Percentiles rank a stretch among this genome's conserved stretches.
These are phyloP conservation scores for Hylomyscus alleni DNA, from an alignment of 2,797 vertebrate genomes.

Conservation along the genomic window DNA sequence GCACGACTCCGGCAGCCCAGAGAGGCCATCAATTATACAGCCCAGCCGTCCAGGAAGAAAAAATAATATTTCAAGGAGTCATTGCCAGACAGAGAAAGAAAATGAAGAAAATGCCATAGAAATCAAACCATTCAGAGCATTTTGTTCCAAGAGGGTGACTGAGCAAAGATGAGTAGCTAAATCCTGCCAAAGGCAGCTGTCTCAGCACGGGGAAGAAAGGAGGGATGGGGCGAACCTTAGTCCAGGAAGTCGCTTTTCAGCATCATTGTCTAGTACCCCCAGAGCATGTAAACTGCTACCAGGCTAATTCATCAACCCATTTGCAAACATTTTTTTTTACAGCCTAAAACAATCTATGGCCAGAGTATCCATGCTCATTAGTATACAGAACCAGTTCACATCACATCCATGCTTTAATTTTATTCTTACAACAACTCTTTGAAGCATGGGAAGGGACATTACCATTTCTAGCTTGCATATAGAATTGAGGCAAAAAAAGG, in stretches of 20 bases:
- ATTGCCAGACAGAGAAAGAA: conserved; percentile 83
- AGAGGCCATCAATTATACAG: conserved; percentile 89
- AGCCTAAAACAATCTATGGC: not conserved
- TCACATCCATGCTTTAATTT: not conserved
- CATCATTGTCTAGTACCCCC: not conserved
- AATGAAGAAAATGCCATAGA: conserved; percentile 83
- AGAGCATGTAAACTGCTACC: not conserved
- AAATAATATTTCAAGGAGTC: conserved; percentile 86
- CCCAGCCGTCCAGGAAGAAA: conserved; percentile 83
- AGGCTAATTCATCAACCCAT: not conserved
- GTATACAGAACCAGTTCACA: not conserved
- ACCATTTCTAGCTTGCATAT: not conserved
- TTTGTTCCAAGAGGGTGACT: conserved; percentile 58
- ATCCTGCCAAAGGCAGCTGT: not conserved
- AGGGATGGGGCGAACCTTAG: not conserved
- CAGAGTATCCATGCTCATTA: not conserved
- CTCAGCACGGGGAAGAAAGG: not conserved
- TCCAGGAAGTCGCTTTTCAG: not conserved
- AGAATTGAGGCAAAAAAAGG: not conserved
- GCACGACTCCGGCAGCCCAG: conserved; percentile 81
- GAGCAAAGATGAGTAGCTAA: conserved; percentile 26
- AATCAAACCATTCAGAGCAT: conserved; percentile 63
- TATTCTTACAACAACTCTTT: conserved; percentile 11
- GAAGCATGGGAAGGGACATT: not conserved
- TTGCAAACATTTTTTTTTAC: conserved; percentile 14